Percentiles rank a stretch among this genome's conserved stretches.
Evolutionary conservation across 2,797 vertebrate species (phyloP).

Genomic region (Luscinia luscinia): DNA sequence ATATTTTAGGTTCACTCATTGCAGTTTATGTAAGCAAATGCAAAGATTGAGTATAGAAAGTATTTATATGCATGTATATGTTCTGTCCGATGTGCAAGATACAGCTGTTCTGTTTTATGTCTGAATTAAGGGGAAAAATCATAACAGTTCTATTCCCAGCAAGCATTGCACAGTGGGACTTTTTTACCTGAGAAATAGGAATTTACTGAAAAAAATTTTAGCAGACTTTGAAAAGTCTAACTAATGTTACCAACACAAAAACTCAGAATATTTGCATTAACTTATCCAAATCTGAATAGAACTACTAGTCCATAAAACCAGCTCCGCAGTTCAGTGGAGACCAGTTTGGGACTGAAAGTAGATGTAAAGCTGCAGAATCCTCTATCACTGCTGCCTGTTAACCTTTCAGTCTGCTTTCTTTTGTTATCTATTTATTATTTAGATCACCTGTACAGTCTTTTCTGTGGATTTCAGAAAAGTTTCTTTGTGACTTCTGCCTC

Average conservation of each 20-base stretch:
- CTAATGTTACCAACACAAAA: neutral
- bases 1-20: neutral
- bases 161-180: neutral
- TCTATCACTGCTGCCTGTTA: neutral
- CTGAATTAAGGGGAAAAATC: conserved; percentile 44
- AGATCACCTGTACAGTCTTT: neutral
- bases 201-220: conserved; percentile 27
- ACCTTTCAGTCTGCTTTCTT: neutral
- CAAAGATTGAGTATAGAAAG: conserved; percentile 29
- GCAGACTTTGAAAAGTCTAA: neutral
- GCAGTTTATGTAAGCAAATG: conserved; percentile 37
- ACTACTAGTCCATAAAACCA: neutral
- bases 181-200: neutral
- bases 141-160: conserved; percentile 26
- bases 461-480: neutral
- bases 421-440: neutral
- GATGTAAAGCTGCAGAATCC: neutral
- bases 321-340: neutral
- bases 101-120: conserved; percentile 55
- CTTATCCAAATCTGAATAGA: conserved; percentile 7
- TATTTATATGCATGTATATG: conserved; percentile 36
- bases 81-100: conserved; percentile 19
- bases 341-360: neutral
- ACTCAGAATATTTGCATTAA: neutral
- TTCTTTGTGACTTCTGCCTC: neutral